Evolutionary conservation across 2,797 vertebrate species (phyloP).

Genomic region (Cercopithecus mitis): DNA sequence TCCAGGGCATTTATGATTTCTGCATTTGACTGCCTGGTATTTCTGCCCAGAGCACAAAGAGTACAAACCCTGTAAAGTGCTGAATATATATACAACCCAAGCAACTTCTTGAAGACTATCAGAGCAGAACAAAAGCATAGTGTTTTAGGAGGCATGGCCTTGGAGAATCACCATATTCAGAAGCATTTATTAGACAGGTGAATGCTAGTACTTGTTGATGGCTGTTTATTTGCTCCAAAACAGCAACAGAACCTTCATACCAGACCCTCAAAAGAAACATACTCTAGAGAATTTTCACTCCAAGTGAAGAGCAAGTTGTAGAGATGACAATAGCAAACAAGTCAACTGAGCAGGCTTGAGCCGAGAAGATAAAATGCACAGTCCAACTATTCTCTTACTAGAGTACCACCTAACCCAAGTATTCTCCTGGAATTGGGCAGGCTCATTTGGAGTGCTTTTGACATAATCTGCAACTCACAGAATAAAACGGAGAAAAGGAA

Average conservation of each 20-base stretch:
- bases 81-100: neutral
- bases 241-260: neutral
- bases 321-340: neutral
- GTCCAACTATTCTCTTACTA: neutral
- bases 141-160: neutral
- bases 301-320: neutral
- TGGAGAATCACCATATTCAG: neutral
- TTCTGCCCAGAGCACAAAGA: neutral
- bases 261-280: neutral
- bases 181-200: neutral
- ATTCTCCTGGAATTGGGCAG: neutral
- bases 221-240: neutral
- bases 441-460: neutral
- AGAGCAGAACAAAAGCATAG: neutral
- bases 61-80: neutral
- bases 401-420: neutral
- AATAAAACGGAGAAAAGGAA: neutral
- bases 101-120: neutral
- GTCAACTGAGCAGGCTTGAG: neutral
- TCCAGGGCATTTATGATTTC: neutral
- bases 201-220: neutral
- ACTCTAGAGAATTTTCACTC: neutral
- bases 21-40: neutral
- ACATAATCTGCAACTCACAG: neutral
- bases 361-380: neutral